Evolutionary conservation across 2,113 vertebrate genomes (phyloP), one percentile per base, ranked within the genome.

Genomic region (Oncorhynchus nerka): DNA sequence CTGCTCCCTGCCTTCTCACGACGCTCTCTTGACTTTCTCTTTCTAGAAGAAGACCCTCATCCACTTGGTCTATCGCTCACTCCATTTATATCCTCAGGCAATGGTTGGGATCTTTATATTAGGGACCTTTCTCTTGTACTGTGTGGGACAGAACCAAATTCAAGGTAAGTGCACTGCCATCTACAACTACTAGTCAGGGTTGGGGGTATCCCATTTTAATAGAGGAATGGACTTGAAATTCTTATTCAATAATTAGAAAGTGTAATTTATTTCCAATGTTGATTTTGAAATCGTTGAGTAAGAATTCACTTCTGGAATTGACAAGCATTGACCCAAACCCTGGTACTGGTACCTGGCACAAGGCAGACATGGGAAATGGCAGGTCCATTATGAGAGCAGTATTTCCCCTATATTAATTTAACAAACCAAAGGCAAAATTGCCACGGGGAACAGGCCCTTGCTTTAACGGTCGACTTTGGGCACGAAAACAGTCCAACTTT

Each of bases 121-220:
- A 24, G 30, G 64, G n/a, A 69, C n/a, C 12, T 5, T 59, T 48
- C 77, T 79, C 8, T 71, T 79, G 20, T 71, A 74, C 48, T 70
- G 19, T 66, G 48, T 74, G 24, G 55, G 19, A 28, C 28, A 70
- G 45, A 61, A 20, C 26, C 20, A 65, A 32, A 74, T 66, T 66
- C 59, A 59, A 30, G 80, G 80, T 82, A 75, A 73, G 76, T 73
- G 4, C 26, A 49, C 8, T 64, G 11, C 51, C n/a, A 62, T 22
- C 20, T 62, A 9, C 39, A 45, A 45, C 8, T 39, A 57, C 32
- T 61, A 15, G 57, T 34, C 26, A 61, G 26, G 26, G 71, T 73
- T 8, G n/a, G 71, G 13, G 12, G 22, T 22, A 22, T 39, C 2
- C 28, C 39, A 45, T 45, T 45, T 45, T 12, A 45, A 45, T 45